Evolutionary conservation across 2,888 invertebrate species (phyloP).

Genomic region (Petrolisthes cinctipes): DNA sequence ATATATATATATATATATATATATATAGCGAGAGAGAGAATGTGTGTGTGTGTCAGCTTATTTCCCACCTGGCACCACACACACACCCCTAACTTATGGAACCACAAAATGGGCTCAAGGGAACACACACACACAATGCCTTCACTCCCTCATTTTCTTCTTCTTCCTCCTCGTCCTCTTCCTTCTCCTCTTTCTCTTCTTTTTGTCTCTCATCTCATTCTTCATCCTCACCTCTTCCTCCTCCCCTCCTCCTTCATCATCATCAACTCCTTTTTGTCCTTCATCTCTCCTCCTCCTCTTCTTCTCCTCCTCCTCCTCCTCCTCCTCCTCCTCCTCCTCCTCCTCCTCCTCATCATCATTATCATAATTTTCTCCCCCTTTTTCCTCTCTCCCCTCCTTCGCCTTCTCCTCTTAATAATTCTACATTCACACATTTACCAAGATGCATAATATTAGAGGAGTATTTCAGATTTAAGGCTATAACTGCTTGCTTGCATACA

Average conservation of each 20-base stretch:
- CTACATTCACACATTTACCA: no score
- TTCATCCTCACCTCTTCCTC: background rate
- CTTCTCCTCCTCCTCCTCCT: background rate
- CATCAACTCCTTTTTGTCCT: background rate
- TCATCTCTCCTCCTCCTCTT: background rate
- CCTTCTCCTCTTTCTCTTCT: background rate
- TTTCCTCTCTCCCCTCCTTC: no score
- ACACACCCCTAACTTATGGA: background rate
- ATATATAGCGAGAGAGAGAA: constrained; percentile 7
- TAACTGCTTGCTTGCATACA: no score
- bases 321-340: background rate
- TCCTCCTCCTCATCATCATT: background rate
- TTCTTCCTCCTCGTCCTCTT: background rate
- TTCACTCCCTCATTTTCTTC: background rate
- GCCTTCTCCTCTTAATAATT: no score
- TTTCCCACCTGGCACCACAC: background rate
- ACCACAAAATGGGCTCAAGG: background rate
- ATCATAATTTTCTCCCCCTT: background rate
- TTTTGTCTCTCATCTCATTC: background rate
- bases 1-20: constrained; percentile 50
- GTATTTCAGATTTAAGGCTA: no score
- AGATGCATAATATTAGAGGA: no score
- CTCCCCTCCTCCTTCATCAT: background rate
- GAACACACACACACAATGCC: background rate
- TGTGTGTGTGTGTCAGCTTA: background rate